These are phyloP conservation scores for Puntigrus tetrazona DNA, from an alignment of 2,113 vertebrate genomes.

Conservation along the genomic window DNA sequence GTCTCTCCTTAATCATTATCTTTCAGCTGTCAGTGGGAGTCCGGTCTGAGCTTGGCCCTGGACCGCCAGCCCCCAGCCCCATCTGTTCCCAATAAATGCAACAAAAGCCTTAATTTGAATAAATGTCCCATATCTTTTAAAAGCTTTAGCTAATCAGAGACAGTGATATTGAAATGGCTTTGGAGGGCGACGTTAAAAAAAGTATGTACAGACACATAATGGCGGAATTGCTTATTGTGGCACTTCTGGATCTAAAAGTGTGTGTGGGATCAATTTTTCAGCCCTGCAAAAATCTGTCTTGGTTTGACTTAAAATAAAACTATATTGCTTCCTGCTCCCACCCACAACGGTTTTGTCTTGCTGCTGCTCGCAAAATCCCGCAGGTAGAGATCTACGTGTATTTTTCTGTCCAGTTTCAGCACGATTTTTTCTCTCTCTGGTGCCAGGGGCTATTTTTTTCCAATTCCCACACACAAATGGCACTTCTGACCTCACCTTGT, in stretches of 20 bases:
- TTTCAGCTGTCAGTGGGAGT: slow-evolving; percentile 61
- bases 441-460: background rate
- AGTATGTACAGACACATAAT: background rate
- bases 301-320: background rate
- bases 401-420: background rate
- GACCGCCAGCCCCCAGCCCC: slow-evolving; percentile 60
- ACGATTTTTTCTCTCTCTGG: background rate
- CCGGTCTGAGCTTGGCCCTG: slow-evolving; percentile 41
- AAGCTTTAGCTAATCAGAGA: slow-evolving; percentile 56
- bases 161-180: slow-evolving; percentile 28
- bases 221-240: background rate
- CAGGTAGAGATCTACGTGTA: background rate
- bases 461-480: background rate
- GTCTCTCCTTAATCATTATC: slow-evolving; percentile 75
- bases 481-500: background rate
- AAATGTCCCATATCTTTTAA: slow-evolving; percentile 65
- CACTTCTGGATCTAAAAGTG: background rate
- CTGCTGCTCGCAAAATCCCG: background rate
- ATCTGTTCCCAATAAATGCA: slow-evolving; percentile 70
- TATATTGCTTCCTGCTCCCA: background rate
- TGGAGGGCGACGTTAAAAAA: slow-evolving; percentile 29
- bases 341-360: background rate
- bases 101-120: slow-evolving; percentile 73
- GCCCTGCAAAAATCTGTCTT: background rate
- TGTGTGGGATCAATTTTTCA: background rate